Percentiles rank a stretch among this genome's conserved stretches.
These are phyloP conservation scores for Parus major DNA, from an alignment of 2,113 vertebrate species.

Conservation along the genomic window DNA sequence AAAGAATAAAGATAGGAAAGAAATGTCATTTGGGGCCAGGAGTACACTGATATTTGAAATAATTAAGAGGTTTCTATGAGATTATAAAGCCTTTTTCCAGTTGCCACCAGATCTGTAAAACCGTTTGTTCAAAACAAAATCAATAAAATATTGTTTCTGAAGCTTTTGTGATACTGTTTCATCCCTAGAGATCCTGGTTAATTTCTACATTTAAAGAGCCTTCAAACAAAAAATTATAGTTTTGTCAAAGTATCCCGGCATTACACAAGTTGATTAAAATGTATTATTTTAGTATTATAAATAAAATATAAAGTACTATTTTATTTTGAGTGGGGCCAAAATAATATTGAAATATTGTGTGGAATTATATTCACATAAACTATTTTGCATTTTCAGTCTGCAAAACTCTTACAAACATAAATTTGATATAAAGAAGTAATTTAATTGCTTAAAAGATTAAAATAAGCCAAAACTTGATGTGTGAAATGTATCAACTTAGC, in stretches of 20 bases:
- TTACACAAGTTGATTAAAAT: neutral
- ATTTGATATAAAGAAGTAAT: neutral
- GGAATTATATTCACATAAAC: neutral
- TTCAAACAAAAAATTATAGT: neutral
- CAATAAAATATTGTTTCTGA: neutral
- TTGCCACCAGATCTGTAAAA: neutral
- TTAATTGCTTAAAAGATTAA: neutral
- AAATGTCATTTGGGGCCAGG: neutral
- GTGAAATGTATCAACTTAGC: neutral
- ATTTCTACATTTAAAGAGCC: neutral
- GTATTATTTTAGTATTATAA: neutral
- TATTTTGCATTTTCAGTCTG: neutral
- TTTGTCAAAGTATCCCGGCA: neutral
- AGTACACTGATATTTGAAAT: neutral
- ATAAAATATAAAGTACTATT: neutral
- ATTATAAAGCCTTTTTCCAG: neutral
- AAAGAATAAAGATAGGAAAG: neutral
- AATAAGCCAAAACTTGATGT: neutral
- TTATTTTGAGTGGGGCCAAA: neutral
- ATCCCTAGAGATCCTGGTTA: neutral
- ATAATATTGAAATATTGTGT: neutral
- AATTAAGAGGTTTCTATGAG: neutral
- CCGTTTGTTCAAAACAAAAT: constrained; percentile 15
- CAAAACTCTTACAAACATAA: neutral
- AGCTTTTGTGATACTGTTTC: neutral